phyloP scores from a whole-genome alignment of 2,113 vertebrate genomes.

The Nyctereutes procyonoides region DNA sequence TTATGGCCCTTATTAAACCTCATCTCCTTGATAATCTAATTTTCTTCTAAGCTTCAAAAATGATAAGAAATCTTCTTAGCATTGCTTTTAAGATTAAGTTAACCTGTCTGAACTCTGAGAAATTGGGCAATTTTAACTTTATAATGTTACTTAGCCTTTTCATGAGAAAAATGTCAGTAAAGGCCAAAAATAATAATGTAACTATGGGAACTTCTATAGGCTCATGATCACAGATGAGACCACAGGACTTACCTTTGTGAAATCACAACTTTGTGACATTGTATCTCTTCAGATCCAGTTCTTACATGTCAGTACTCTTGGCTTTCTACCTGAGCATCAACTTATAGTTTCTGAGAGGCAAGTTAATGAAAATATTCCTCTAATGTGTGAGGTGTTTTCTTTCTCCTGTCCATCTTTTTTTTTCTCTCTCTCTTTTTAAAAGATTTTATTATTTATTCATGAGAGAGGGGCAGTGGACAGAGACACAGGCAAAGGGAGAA shows the following conservation, averaged over 20 bases:
- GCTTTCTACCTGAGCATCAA: neutral
- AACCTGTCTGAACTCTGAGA: constrained; percentile 36
- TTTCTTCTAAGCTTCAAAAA: constrained; percentile 50
- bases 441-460: no score
- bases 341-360: neutral
- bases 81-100: constrained; percentile 41
- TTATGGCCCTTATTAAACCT: constrained; percentile 52
- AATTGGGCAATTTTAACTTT: constrained; percentile 59
- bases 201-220: neutral
- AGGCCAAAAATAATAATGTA: constrained; percentile 54
- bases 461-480: no score
- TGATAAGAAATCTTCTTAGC: constrained; percentile 38
- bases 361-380: neutral
- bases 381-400: neutral
- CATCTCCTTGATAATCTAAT: constrained; percentile 58
- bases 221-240: neutral
- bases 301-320: neutral
- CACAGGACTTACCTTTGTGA: neutral
- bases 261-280: constrained; percentile 23
- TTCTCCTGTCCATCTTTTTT: neutral
- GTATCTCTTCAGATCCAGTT: neutral
- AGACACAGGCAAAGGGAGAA: no score
- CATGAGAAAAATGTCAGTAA: constrained; percentile 61
- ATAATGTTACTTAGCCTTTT: constrained; percentile 33
- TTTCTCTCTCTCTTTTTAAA: no score